Percentiles rank a stretch among this genome's conserved stretches.
Evolutionary conservation across 1,140 invertebrate genomes (phyloP).

Genomic region (Caenorhabditis remanei): DNA sequence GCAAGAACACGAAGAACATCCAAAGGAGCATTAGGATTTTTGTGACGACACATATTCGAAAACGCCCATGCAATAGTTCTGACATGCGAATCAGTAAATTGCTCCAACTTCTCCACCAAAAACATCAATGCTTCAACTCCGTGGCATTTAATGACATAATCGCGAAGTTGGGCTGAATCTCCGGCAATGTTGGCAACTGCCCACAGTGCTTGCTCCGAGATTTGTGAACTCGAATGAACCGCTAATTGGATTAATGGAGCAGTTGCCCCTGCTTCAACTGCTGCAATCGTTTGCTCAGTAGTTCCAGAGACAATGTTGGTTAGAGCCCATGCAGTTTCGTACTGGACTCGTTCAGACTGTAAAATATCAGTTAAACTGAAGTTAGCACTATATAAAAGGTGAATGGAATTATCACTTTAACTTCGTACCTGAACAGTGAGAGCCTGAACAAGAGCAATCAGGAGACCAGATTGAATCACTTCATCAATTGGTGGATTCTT

Average conservation of each 20-base stretch:
- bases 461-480: conserved; percentile 68
- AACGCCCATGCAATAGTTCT: conserved; percentile 67
- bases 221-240: conserved; percentile 72
- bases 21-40: conserved; percentile 66
- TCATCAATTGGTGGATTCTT: conserved; percentile 74
- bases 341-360: conserved; percentile 79
- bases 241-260: conserved; percentile 78
- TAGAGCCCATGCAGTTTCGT: conserved; percentile 80
- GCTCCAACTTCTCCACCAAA: conserved; percentile 49
- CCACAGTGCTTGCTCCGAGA: conserved; percentile 80
- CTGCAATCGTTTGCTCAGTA: conserved; percentile 79
- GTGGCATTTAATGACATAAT: conserved; percentile 64
- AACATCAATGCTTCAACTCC: conserved; percentile 64
- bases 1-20: conserved; percentile 59
- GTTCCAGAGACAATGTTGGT: conserved; percentile 81
- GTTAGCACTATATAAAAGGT: too few species aligned
- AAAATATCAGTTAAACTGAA: too few species aligned
- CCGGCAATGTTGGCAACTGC: conserved; percentile 80
- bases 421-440: conserved; percentile 62
- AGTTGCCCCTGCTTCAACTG: conserved; percentile 79
- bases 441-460: conserved; percentile 68
- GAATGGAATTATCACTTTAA: too few species aligned
- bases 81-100: conserved; percentile 59
- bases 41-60: conserved; percentile 70
- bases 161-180: conserved; percentile 66